Evolutionary conservation across 2,113 vertebrate species (phyloP).

Genomic region (Globicephala melas): DNA sequence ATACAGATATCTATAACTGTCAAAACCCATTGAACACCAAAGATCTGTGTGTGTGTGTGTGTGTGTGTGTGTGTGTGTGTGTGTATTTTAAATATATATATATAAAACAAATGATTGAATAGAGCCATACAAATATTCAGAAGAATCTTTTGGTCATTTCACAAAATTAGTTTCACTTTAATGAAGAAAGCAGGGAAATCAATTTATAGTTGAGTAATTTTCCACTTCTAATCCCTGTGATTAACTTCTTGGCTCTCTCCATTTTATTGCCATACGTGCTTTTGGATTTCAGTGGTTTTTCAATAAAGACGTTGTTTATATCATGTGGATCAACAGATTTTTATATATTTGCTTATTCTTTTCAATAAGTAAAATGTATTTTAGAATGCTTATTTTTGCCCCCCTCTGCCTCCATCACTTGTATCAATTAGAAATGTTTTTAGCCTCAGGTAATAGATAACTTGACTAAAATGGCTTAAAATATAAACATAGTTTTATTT

Average conservation of each 20-base stretch:
- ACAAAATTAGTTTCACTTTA: background rate
- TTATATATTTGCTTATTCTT: background rate
- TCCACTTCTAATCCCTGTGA: background rate
- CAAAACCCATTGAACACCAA: background rate
- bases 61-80: background rate
- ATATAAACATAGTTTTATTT: background rate
- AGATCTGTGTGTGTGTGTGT: background rate
- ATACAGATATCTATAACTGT: background rate
- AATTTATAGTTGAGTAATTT: background rate
- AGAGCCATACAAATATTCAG: background rate
- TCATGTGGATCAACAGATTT: background rate
- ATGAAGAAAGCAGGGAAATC: background rate
- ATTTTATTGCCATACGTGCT: background rate
- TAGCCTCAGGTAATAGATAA: background rate
- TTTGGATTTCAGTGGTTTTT: background rate
- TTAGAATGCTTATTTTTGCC: background rate
- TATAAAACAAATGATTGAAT: background rate
- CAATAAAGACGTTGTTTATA: background rate
- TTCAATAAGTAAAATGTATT: background rate
- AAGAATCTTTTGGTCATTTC: background rate
- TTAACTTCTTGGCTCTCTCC: background rate
- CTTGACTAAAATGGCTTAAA: constrained; percentile 18
- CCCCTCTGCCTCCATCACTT: background rate
- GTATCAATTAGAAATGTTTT: constrained; percentile 15
- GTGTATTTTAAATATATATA: background rate